A percentile compares a stretch with the other conserved stretches of the same genome.
These are phyloP conservation scores for Tringa solitaria DNA, from an alignment of 2,113 vertebrate species.

Conservation along the genomic window DNA sequence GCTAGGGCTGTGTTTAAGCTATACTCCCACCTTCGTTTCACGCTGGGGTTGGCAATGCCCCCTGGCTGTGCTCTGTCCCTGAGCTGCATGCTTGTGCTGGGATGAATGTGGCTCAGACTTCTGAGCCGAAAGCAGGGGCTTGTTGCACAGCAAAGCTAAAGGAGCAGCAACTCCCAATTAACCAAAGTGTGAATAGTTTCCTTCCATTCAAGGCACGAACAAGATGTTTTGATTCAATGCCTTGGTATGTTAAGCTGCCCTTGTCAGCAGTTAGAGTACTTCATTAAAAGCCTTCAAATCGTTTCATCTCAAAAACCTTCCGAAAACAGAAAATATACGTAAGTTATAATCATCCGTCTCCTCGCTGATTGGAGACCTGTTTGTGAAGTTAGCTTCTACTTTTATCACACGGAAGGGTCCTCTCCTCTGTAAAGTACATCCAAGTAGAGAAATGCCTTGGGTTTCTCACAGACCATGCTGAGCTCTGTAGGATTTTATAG, in stretches of 20 bases:
- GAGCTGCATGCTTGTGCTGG: constrained; percentile 3
- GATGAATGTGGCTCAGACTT: neutral
- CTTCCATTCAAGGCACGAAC: constrained; percentile 61
- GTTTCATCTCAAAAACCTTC: constrained; percentile 20
- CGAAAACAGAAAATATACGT: neutral
- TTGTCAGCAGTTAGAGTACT: constrained; percentile 30
- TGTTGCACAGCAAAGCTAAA: neutral
- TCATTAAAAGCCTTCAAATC: constrained; percentile 25
- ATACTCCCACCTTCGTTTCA: constrained; percentile 20
- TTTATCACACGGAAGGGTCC: neutral
- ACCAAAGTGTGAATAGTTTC: constrained; percentile 47
- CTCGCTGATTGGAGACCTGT: neutral
- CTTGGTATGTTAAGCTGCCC: constrained; percentile 54
- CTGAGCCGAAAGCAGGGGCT: neutral
- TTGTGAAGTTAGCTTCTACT: neutral
- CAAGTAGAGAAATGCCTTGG: neutral
- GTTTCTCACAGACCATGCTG: neutral
- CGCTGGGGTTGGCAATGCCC: neutral
- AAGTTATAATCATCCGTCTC: neutral
- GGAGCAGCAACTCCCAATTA: constrained; percentile 40
- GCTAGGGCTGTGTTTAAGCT: neutral
- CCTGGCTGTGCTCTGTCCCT: constrained; percentile 24
- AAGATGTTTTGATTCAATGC: constrained; percentile 49
- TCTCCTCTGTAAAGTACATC: neutral
- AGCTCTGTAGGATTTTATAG: neutral